Evolutionary conservation across 1,140 invertebrate genomes (phyloP), one percentile per base, ranked within the genome.

Genomic region (Andricus grossulariae): DNA sequence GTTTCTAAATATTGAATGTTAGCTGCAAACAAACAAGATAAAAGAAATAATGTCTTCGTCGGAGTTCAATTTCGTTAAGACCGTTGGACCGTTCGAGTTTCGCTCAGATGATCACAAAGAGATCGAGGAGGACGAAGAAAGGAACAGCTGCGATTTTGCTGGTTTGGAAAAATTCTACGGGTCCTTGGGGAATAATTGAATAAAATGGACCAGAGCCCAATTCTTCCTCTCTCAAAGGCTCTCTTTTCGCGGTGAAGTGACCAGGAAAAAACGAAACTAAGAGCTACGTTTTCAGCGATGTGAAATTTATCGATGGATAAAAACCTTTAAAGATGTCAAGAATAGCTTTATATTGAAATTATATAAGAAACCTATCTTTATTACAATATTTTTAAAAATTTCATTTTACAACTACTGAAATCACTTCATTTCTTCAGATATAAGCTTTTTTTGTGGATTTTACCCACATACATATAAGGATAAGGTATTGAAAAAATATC

Each of bases 121-220:
- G 2, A 54, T 50, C 55, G 18, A 50, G 6, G 16, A 70, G 66
- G 74, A 74, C 75, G 25, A 75, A 75, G 57, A 66, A 75, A 75
- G 73, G 72, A 74, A 19, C 73, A 75, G 76, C 72, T 74, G 77
- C 54, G 73, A 78, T 78, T 78, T 66, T 76, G 70, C 75, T 75
- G 71, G 72, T 52, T 74, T 55, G 72, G 78, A 51, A 72, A 81
- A 80, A 79, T 79, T 32, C 70, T 18, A 19, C 71, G 78, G 78
- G 73, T 71, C 39, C 57, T 19, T 74, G 19, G 73, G 60, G 77
- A 80, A 78, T 80, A 81, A 80, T 82, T 81, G 77, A 82, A 84
- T 79, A 73, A 79, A 79, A 82, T 25, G 57, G 25, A 76, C 72
- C 57, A 52, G 32, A 72, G 51, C 73, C 50, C 55, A 77, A 75